Percentiles rank a stretch among this genome's conserved stretches.
Evolutionary conservation across 2,113 vertebrate genomes (phyloP).

Genomic region (Onychorhynchus coronatus): DNA sequence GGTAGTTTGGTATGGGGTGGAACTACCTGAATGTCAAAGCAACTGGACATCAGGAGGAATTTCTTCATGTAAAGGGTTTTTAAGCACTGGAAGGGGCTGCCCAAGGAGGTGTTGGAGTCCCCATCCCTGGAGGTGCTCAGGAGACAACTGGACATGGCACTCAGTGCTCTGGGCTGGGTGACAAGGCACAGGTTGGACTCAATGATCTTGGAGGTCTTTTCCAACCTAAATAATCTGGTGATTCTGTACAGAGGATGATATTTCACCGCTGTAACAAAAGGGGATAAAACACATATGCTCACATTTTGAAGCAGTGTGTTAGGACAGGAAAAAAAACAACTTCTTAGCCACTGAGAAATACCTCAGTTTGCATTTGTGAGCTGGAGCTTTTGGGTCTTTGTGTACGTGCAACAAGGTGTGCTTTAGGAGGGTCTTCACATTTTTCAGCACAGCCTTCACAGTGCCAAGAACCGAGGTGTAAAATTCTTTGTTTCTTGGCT

Average conservation of each 20-base stretch:
- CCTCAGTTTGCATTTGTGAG: accelerated
- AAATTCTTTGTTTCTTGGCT: not conserved
- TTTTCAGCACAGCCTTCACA: not conserved
- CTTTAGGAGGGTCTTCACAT: not conserved
- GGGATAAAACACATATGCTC: not conserved
- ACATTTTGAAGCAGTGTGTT: not conserved
- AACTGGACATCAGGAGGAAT: not conserved
- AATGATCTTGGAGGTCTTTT: not conserved
- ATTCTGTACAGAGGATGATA: accelerated
- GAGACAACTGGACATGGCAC: not conserved
- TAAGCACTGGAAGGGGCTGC: not conserved
- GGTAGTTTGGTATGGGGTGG: not conserved
- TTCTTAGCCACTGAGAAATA: not conserved
- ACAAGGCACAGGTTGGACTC: not conserved
- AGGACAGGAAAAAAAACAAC: not conserved
- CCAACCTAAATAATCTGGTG: not conserved
- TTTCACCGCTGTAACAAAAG: not conserved
- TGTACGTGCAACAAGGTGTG: too few relatives aligned
- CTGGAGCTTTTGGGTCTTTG: not conserved
- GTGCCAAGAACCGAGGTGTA: not conserved
- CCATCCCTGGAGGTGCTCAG: not conserved
- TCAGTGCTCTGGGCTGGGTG: not conserved
- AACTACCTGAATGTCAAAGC: not conserved
- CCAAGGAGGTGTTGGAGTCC: not conserved
- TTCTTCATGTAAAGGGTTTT: not conserved